phyloP scores from a whole-genome alignment of 2,797 vertebrate species.

The Masticophis lateralis region DNA sequence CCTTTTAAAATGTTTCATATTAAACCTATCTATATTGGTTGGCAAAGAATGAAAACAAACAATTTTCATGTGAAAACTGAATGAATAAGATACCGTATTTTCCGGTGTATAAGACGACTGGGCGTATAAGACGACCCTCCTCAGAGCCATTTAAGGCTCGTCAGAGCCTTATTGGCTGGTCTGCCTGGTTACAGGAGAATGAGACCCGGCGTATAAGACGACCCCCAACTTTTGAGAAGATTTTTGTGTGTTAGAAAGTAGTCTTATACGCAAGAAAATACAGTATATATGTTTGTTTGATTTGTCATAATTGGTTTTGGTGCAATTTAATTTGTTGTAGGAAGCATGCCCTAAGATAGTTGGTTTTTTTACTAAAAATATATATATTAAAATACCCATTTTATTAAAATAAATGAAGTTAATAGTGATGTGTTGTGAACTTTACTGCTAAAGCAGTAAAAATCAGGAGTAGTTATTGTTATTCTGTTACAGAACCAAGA shows the following conservation, averaged over 20 bases:
- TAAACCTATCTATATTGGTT: background rate
- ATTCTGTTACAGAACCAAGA: background rate
- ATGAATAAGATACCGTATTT: background rate
- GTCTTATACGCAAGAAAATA: too few relatives aligned
- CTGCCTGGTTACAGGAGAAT: too few relatives aligned
- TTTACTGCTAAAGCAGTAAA: background rate
- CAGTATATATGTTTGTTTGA: background rate
- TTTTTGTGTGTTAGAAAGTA: too few relatives aligned
- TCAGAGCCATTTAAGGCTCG: too few relatives aligned
- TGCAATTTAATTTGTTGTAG: background rate
- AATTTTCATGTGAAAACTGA: background rate
- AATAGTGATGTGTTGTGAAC: background rate
- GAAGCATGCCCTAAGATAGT: background rate
- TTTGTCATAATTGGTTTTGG: background rate
- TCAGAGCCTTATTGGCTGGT: too few relatives aligned
- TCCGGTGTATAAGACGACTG: too few relatives aligned
- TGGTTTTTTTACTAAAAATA: background rate
- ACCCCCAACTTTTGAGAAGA: too few relatives aligned
- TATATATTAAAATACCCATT: background rate
- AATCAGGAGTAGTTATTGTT: background rate
- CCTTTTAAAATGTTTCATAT: background rate
- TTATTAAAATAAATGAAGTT: background rate
- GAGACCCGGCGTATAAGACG: too few relatives aligned
- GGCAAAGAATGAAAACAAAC: background rate
- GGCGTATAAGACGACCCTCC: too few relatives aligned